Conservation (phyloP, 2,888 invertebrate species). For the Oligia latruncula region DNA sequence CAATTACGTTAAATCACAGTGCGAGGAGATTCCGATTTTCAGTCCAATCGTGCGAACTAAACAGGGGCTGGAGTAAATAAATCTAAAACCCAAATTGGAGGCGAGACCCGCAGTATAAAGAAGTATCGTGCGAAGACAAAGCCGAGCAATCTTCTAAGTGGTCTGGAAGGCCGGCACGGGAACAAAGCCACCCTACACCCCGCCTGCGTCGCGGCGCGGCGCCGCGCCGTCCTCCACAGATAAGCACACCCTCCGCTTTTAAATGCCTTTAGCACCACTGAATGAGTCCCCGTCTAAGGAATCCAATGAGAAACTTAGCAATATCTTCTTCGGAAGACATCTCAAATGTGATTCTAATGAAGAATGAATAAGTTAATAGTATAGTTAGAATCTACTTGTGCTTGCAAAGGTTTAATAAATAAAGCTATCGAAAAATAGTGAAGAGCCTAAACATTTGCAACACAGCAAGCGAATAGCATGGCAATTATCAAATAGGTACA, state of each 20-base stretch:
- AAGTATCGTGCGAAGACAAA: conserved; percentile 84
- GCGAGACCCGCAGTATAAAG: conserved; percentile 79
- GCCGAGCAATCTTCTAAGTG: conserved; percentile 88
- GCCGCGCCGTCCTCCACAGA: conserved; percentile 72
- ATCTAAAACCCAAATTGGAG: conserved; percentile 80
- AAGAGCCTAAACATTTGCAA: background rate
- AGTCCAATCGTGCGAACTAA: conserved; percentile 68
- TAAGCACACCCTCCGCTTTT: conserved; percentile 82
- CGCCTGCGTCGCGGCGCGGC: conserved; percentile 66
- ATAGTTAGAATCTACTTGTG: conserved; percentile 68
- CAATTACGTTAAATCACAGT: conserved; percentile 58
- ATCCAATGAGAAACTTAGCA: conserved; percentile 76
- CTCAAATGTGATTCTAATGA: conserved; percentile 78
- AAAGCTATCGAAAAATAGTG: conserved; percentile 6
- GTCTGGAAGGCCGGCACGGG: conserved; percentile 80
- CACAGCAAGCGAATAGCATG: conserved; percentile 1
- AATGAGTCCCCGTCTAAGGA: conserved; percentile 77
- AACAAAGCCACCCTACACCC: conserved; percentile 78
- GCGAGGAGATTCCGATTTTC: conserved; percentile 54
- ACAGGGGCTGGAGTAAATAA: conserved; percentile 71
- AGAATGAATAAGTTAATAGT: conserved; percentile 73
- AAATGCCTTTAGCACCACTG: conserved; percentile 81
- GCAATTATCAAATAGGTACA: background rate
- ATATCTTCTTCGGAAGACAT: conserved; percentile 75
- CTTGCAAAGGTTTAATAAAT: conserved; percentile 30